Evolutionary conservation across 2,797 vertebrate genomes (phyloP).

Genomic region (Anniella stebbinsi): DNA sequence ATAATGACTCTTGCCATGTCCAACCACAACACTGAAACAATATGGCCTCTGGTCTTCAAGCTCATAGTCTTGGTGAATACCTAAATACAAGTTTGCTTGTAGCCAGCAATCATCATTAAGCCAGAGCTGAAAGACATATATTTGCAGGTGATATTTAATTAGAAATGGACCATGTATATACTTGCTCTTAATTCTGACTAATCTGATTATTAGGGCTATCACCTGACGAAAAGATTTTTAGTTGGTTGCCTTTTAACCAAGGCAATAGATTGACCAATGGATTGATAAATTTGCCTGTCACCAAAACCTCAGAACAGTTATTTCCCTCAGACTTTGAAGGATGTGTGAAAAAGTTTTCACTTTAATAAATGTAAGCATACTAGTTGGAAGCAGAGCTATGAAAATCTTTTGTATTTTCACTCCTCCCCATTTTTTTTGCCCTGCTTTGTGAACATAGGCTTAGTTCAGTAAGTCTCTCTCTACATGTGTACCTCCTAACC

Average conservation of each 20-base stretch:
- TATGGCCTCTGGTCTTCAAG: constrained; percentile 86
- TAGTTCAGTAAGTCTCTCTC: neutral
- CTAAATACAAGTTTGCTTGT: constrained; percentile 89
- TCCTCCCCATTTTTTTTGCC: neutral
- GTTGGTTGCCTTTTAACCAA: neutral
- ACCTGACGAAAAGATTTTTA: neutral
- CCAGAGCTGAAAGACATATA: constrained; percentile 87
- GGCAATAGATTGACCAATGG: neutral
- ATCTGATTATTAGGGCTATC: constrained; percentile 26
- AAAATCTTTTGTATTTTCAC: neutral
- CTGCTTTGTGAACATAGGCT: neutral
- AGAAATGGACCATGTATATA: neutral
- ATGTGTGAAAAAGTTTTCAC: neutral
- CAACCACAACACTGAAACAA: constrained; percentile 91
- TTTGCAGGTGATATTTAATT: constrained; percentile 62
- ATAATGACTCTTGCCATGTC: constrained; percentile 89
- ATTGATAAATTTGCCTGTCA: neutral
- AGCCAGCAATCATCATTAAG: constrained; percentile 91
- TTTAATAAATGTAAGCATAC: neutral
- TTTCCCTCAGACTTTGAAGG: neutral
- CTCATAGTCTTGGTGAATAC: constrained; percentile 87
- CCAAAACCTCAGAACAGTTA: neutral
- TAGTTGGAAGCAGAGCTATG: neutral
- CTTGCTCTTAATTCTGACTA: neutral
- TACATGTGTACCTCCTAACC: neutral